Percentiles rank a stretch among this genome's conserved stretches.
These are phyloP conservation scores for Drosophila paulistorum DNA, from an alignment of 1,140 invertebrate species.

Conservation along the genomic window DNA sequence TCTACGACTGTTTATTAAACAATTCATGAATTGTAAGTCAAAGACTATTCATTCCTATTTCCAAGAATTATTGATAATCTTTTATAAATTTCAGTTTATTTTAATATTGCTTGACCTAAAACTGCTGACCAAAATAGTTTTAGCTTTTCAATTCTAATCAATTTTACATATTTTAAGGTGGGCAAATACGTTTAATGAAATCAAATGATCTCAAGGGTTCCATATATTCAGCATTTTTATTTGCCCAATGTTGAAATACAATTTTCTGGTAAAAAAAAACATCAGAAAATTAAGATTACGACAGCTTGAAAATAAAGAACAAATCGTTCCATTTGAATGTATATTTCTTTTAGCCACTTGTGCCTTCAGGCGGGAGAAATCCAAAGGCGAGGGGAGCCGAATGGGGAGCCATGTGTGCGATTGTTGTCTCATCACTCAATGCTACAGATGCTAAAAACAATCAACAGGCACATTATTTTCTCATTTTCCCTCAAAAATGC, in stretches of 20 bases:
- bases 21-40: too few relatives aligned
- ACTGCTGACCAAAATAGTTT: slow-evolving; percentile 21
- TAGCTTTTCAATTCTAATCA: too few relatives aligned
- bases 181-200: neutral
- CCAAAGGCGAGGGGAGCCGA: neutral
- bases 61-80: too few relatives aligned
- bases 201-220: slow-evolving; percentile 11
- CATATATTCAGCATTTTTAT: slow-evolving; percentile 1
- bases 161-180: neutral
- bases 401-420: slow-evolving; percentile 58
- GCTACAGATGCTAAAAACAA: slow-evolving; percentile 73
- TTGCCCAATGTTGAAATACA: slow-evolving; percentile 1
- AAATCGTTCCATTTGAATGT: slow-evolving; percentile 14
- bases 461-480: slow-evolving; percentile 61
- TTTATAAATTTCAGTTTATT: too few relatives aligned
- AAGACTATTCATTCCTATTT: too few relatives aligned
- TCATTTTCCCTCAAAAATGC: slow-evolving; percentile 42
- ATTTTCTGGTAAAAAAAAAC: neutral
- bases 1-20: too few relatives aligned
- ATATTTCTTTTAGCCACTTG: slow-evolving; percentile 27
- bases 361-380: neutral
- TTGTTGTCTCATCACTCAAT: slow-evolving; percentile 68
- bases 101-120: neutral
- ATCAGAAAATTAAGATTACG: slow-evolving; percentile 1
- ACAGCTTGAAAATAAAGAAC: neutral